Conservation (phyloP, 2,113 vertebrate genomes). For the Aspidoscelis tigris region DNA sequence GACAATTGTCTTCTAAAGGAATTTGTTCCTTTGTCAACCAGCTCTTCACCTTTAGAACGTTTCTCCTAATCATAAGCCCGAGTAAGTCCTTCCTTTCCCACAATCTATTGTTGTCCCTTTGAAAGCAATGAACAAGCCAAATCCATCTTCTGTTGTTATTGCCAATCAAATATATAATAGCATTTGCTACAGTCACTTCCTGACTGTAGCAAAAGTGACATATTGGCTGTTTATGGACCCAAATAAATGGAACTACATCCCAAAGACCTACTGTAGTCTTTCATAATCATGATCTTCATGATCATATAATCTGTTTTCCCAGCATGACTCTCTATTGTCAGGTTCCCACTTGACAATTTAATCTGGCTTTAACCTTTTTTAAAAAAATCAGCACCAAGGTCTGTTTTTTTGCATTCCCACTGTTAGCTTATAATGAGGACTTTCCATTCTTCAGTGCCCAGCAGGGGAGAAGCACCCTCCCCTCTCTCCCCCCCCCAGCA, state of each 20-base stretch:
- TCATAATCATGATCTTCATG: no score
- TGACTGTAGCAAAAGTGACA: background rate
- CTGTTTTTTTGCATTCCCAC: no score
- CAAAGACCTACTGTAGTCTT: background rate
- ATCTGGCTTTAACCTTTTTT: no score
- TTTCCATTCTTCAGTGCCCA: no score
- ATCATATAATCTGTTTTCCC: background rate
- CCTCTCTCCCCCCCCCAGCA: no score
- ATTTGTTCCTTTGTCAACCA: background rate
- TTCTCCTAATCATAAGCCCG: background rate
- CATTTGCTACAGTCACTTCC: conserved; percentile 13
- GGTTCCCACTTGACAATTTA: no score
- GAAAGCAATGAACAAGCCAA: background rate
- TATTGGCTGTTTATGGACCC: background rate
- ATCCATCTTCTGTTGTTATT: background rate
- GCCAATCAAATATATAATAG: background rate
- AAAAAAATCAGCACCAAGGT: no score
- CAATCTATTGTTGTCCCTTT: background rate
- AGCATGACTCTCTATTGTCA: no score
- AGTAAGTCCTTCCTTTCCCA: background rate
- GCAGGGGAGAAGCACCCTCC: no score
- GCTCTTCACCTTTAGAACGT: background rate
- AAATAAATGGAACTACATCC: background rate
- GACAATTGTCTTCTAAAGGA: background rate
- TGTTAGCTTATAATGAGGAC: no score